Percentiles rank a stretch among this genome's conserved stretches.
phyloP scores from a whole-genome alignment of 2,113 vertebrate species.

The Sylvia atricapilla region DNA sequence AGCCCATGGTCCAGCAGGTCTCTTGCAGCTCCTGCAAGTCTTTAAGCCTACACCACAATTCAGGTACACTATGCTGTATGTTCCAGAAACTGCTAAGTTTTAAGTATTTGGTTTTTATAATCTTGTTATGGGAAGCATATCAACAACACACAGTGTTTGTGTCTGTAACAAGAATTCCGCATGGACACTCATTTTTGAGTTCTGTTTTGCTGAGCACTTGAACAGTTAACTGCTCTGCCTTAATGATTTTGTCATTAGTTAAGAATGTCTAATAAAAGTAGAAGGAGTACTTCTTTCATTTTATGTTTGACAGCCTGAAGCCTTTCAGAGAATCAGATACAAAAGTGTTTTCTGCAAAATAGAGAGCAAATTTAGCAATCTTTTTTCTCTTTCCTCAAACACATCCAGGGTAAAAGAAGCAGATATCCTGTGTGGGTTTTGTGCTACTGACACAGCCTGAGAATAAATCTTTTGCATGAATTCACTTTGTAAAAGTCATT shows the following conservation, averaged over 20 bases:
- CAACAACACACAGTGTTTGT: background rate
- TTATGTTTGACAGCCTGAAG: background rate
- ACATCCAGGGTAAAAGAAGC: background rate
- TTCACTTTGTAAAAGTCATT: constrained; percentile 48
- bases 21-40: background rate
- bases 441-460: background rate
- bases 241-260: background rate
- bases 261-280: background rate
- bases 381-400: background rate
- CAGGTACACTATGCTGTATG: background rate
- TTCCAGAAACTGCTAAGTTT: background rate
- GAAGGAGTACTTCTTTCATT: background rate
- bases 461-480: constrained; percentile 29
- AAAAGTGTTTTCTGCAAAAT: background rate
- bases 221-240: background rate
- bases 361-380: background rate
- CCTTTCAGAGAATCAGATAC: background rate
- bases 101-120: background rate
- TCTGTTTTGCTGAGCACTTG: background rate
- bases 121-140: background rate
- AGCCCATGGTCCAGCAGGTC: background rate
- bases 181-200: background rate
- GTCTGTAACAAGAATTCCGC: background rate
- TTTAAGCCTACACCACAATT: background rate
- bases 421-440: background rate